Evolutionary conservation across 2,113 vertebrate genomes (phyloP), one percentile per base, ranked within the genome.

Genomic region (Hypanus sabinus): DNA sequence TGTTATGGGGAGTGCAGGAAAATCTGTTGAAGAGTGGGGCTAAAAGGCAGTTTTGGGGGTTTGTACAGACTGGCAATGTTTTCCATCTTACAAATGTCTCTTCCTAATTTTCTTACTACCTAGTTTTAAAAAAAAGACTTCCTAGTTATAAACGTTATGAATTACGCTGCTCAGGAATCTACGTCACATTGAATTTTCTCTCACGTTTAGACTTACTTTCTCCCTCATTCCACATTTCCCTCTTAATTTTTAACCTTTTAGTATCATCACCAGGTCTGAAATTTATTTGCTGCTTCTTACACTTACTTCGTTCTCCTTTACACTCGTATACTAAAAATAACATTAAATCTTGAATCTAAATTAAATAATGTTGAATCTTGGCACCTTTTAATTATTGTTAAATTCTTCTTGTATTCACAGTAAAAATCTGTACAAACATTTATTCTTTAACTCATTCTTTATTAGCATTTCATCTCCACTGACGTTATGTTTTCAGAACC

Each of bases 1-100:
- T 90, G 85, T 90, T 90, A 14, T 90, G 85, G 60, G 60, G 85
- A 65, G 85, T 90, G 60, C n/a, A 12, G 85, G 57, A 62, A 65
- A 65, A n/a, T 90, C 85, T 68, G 30, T 33, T 0, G 12, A n/a
- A 33, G 14, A 65, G 85, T 65, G 30, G 57, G 30, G 65, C 27
- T n/a, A 62, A 87, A n/a, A 10, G 83, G 55, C 46, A 27, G 5
- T 88, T 65, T 18, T n/a, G n/a, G 27, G 57, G 57, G 85, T 88
- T 88, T 88, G 57, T 88, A 88, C 36, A 27, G 12, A 88, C 62
- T 88, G 38, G 80, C 22, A 57, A 38, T 10, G 0, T 24, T 85
- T 85, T 27, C 46, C 27, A 30, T 2, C 46, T 46, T 55, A 83
- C 36, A 81, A 27, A 22, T 7, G 22, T 18, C 46, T 55, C 81